These are phyloP conservation scores for Agapornis canus DNA, from an alignment of 2,797 vertebrate genomes.

Conservation along the genomic window DNA sequence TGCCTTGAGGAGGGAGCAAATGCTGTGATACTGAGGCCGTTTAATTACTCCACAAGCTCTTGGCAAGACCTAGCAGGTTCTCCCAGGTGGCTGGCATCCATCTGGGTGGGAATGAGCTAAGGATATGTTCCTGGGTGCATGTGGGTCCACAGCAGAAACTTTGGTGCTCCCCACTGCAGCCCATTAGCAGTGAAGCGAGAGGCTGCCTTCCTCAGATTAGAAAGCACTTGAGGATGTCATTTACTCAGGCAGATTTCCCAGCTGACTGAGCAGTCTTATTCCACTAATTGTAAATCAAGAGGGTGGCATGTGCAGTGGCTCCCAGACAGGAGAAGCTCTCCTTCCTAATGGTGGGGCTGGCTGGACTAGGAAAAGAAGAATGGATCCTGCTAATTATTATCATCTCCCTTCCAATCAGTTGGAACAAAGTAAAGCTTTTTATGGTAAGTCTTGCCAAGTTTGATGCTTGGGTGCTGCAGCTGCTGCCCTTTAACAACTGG, in stretches of 20 bases:
- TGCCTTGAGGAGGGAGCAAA: background rate
- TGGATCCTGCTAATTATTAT: background rate
- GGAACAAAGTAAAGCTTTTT: background rate
- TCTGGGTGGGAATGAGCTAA: background rate
- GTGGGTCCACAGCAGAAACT: background rate
- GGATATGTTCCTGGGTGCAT: background rate
- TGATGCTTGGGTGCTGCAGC: background rate
- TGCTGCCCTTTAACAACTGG: background rate
- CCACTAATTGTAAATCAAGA: constrained; percentile 50
- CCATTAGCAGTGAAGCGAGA: constrained; percentile 31
- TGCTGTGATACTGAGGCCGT: background rate
- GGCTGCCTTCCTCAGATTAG: constrained; percentile 1
- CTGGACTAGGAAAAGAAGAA: background rate
- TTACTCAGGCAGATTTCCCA: constrained; percentile 53
- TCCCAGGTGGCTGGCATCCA: background rate
- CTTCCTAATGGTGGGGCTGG: background rate
- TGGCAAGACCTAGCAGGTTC: background rate
- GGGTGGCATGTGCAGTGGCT: constrained; percentile 13
- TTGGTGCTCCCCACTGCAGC: constrained; percentile 3
- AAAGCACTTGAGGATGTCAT: constrained; percentile 52
- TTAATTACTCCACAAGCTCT: background rate
- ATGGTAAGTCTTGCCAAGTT: background rate
- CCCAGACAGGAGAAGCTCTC: background rate
- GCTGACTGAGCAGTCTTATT: constrained; percentile 54
- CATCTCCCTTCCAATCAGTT: background rate